These are phyloP conservation scores for Spheniscus humboldti DNA, from an alignment of 2,797 vertebrate genomes.

Conservation along the genomic window DNA sequence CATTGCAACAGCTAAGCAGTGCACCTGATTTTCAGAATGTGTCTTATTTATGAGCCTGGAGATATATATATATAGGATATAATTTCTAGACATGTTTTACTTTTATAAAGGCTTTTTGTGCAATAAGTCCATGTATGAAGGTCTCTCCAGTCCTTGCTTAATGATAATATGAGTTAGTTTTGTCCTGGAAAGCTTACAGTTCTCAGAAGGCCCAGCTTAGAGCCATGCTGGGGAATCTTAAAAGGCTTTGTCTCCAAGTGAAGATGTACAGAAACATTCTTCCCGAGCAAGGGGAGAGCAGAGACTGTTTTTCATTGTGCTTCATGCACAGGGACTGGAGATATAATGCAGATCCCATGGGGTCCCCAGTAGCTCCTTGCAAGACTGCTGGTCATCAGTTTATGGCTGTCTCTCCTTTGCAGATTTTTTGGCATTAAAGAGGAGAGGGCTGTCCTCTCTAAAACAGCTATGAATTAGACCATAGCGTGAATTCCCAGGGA, in stretches of 20 bases:
- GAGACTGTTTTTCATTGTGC: background rate
- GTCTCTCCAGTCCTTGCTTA: background rate
- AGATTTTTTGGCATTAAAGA: background rate
- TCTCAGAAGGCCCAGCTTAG: background rate
- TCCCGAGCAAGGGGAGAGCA: background rate
- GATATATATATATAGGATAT: background rate
- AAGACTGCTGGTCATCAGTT: background rate
- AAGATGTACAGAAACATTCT: background rate
- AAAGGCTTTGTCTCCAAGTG: background rate
- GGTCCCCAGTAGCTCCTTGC: background rate
- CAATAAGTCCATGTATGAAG: background rate
- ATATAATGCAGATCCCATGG: background rate
- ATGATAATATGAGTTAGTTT: background rate
- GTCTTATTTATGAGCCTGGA: conserved; percentile 8
- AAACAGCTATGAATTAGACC: background rate
- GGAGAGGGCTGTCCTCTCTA: background rate
- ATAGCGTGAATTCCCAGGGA: background rate
- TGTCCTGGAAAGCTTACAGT: background rate
- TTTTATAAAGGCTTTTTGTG: background rate
- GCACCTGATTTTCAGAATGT: conserved; percentile 2
- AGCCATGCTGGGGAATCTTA: background rate
- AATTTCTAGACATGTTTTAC: background rate
- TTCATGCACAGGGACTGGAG: background rate
- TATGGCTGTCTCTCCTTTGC: background rate
- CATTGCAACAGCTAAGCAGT: background rate